These are phyloP conservation scores for Hyles euphorbiae DNA, from an alignment of 1,140 invertebrate genomes.

Conservation along the genomic window DNA sequence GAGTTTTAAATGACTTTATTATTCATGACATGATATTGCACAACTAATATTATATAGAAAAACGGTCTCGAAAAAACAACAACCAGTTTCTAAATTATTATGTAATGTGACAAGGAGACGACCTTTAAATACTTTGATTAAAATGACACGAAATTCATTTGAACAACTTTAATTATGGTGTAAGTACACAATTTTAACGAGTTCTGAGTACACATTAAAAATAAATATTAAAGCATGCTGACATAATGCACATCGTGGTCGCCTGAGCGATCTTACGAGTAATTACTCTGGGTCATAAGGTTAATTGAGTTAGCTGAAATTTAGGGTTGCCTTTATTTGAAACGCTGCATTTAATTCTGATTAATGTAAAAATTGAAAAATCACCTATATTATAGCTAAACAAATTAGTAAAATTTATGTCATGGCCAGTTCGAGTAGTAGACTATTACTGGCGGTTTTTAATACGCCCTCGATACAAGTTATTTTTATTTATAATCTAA, in stretches of 20 bases:
- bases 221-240: not conserved
- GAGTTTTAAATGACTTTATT: slow-evolving; percentile 50
- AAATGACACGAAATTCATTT: slow-evolving; percentile 9
- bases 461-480: no score
- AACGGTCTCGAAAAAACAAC: slow-evolving; percentile 26
- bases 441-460: no score
- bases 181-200: not conserved
- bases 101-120: slow-evolving; percentile 14
- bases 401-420: no score
- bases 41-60: slow-evolving; percentile 31
- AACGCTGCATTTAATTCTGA: not conserved
- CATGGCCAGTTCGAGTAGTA: no score
- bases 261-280: not conserved
- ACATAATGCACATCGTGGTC: slow-evolving; percentile 12
- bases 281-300: slow-evolving; percentile 21
- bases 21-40: slow-evolving; percentile 46
- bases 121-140: slow-evolving; percentile 17
- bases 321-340: not conserved
- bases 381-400: no score
- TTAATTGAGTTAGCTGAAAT: slow-evolving; percentile 14
- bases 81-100: slow-evolving; percentile 18
- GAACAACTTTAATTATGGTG: not conserved
- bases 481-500: no score
- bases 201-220: no score
- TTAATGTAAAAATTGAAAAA: not conserved